Evolutionary conservation across 2,888 invertebrate species (phyloP), one percentile per base, ranked within the genome.

Genomic region (Catocala fraxini): DNA sequence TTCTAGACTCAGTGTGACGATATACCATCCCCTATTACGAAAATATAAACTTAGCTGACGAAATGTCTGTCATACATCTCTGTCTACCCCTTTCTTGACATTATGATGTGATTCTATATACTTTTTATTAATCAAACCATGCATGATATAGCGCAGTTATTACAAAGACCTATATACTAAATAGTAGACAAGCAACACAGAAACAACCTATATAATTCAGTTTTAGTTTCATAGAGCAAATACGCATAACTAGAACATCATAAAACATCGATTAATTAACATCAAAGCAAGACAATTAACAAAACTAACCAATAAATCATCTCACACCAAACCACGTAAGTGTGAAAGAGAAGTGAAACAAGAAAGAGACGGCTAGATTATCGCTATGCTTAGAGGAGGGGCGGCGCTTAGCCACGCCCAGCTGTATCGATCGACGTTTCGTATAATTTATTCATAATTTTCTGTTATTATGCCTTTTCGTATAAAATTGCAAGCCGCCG

Each of bases 371-470:
- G 55, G 59, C 52, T 62, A 71, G 65, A 80, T 65, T 59, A 66
- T 64, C 68, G 65, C 75, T 54, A 63, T 67, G 71, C 70, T 71
- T 73, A 68, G 70, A 57, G 61, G 68, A 62, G 66, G 71, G 84
- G 86, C 81, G 74, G 75, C 46, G 62, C 33, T 51, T 33, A 42
- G 54, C 84, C 90, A 90, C 91, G 92, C 92, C 92, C 76, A 78
- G 68, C 68, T 57, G 65, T 87, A 92, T 92, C 89, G 92, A 92
- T 90, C 79, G 62, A 35, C 80, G 75, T 68, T 65, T 63, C 62
- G 71, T 75, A 87, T 91, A 89, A 91, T 89, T 91, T 91, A 92
- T 92, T 91, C 91, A 92, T 91, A 92, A 86, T 89, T 88, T 39
- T 81, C 83, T 85, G 82, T 87, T 88, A 87, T 84, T 79, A 77